Base-by-base conservation (phyloP, 2,797 vertebrate genomes). In the Chromis chromis region DNA sequence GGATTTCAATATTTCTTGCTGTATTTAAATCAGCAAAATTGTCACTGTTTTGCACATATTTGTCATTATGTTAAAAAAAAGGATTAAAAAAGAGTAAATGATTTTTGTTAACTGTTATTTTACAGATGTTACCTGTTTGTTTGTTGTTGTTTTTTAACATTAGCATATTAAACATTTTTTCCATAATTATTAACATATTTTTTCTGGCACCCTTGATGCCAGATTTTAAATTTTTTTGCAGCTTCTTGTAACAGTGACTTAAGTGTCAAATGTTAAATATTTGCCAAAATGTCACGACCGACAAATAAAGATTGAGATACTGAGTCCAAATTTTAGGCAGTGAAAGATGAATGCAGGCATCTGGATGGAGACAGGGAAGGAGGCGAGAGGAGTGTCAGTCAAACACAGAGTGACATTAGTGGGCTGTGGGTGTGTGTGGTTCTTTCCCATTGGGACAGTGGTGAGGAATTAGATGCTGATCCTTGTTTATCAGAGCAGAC, bases 401-500 rank as follows among this genome's bases (percentile, higher is more conserved):
- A 86, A 82, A 87, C 70, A 54, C 59, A 64, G 68, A 85, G 77
- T 89, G 87, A 91, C 84, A 85, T 69, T 25, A 71, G 74, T 82
- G 74, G 78, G 71, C 82, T 76, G 59, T 78, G 78, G 58, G 76
- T 82, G 73, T 39, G 33, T 36, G 65, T 65, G 48, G 49, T 64
- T 74, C 65, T 52, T 68, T 71, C 75, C 86, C 77, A 79, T 46
- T 77, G 88, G 82, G 82, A 79, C 71, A 60, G 60, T 39, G 70
- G 61, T 67, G 63, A 70, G 74, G 73, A 86, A 83, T 79, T 76
- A 83, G 71, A 87, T 40, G 61, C 58, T 65, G 76, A 89, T 91
- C 81, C 66, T 66, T 75, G 65, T 82, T 88, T 81, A 88, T 87
- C 72, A 66, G 68, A 87, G 83, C 78, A 78, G 73, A 88, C 86